These are phyloP conservation scores for Coturnix japonica DNA, from an alignment of 2,113 vertebrate species.

Conservation along the genomic window DNA sequence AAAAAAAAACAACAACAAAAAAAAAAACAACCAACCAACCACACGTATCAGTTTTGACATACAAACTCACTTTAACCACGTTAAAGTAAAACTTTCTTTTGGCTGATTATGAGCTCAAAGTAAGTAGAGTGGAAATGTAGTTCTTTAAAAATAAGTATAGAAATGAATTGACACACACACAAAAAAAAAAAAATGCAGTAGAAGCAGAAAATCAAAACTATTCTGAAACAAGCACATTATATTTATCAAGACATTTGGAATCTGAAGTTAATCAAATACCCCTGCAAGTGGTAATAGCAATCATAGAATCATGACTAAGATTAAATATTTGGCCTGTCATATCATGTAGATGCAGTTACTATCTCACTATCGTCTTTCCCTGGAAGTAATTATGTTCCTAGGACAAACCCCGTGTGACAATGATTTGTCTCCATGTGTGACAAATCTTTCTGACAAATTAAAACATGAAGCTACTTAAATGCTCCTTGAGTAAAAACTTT, in stretches of 20 bases:
- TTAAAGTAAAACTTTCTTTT: neutral
- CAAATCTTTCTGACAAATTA: neutral
- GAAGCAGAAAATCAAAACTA: neutral
- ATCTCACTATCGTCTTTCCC: neutral
- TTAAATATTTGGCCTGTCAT: neutral
- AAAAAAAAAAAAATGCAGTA: neutral
- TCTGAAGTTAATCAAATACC: neutral
- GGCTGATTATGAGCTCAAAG: neutral
- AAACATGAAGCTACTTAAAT: neutral
- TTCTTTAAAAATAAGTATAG: neutral
- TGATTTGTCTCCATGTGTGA: neutral
- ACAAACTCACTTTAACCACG: neutral
- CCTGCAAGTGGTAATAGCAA: neutral
- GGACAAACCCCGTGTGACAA: neutral
- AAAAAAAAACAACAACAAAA: no score
- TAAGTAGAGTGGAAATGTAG: neutral
- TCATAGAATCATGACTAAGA: neutral
- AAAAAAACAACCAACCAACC: no score
- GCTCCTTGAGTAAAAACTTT: neutral
- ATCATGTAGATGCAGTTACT: neutral
- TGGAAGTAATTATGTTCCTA: neutral
- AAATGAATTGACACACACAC: neutral
- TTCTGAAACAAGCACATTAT: neutral
- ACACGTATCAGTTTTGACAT: neutral
- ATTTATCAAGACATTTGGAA: neutral